Evolutionary conservation across 2,888 invertebrate genomes (phyloP), one percentile per base, ranked within the genome.

Genomic region (Microplitis manilae): DNA sequence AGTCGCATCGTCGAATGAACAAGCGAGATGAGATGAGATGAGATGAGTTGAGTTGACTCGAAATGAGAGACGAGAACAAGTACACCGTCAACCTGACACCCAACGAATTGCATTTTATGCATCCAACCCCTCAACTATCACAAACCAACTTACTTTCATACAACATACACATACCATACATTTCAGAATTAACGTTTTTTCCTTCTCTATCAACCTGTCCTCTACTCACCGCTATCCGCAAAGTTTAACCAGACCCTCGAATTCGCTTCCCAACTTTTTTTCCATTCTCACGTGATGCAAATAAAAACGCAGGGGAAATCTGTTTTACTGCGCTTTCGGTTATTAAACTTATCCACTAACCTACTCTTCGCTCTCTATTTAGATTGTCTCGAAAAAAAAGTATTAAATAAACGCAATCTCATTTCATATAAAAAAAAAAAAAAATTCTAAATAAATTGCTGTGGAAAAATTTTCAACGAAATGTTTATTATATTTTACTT

Each of bases 61-160:
- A 30, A 4, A 30, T 30, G 30, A 30, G 30, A 30, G 30, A 30
- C 2, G 30, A 76, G 77, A 78, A 77, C 71, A 72, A 61, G 71
- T 69, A 76, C 60, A 77, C 80, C 77, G 81, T 82, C 30, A 30
- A 30, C 30, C 30, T 83, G 84, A 82, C 83, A 84, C 83, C 83
- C 83, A 81, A 83, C 81, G 86, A 86, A 87, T 87, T 87, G 83
- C 86, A 85, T 86, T 86, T 87, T 86, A 85, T 83, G 84, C 82
- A 81, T 81, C 77, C 75, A 69, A 50, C 77, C 75, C 62, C 68
- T 77, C 75, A 61, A 62, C 78, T 79, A 75, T 77, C 74, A 75
- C 80, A 76, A 78, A 79, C 74, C 75, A 60, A 73, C 74, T 75
- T 77, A 72, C 64, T 61, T 41, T 70, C n/a, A 30, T 30, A 30